Evolutionary conservation across 1,140 invertebrate genomes (phyloP), one percentile per base, ranked within the genome.

Genomic region (Mizuhopecten yessoensis): DNA sequence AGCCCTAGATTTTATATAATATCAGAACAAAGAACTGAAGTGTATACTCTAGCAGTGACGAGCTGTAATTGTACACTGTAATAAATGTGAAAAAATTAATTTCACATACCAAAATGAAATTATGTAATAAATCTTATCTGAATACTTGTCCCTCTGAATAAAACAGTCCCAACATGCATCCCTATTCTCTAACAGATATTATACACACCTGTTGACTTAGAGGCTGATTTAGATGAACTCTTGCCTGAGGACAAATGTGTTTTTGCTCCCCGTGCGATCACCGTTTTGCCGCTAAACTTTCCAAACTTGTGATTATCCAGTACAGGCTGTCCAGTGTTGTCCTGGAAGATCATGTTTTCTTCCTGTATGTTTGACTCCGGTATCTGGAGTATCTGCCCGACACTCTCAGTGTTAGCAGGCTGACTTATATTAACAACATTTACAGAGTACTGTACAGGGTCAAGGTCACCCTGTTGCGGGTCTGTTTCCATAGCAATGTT

Each of bases 361-460:
- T 75, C 57, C 42, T 45, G 9, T 7, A 45, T 20, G 17, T 29
- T 75, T n/a, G 57, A 29, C 5, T 75, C n/a, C 5, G 57, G 57
- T 75, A 75, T 75, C 57, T 75, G 57, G 5, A 75, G 23, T 29
- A 75, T 29, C n/a, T 75, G 57, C 29, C 57, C 11, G 5, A 75
- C 57, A 7, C 57, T n/a, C 5, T 75, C 57, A 75, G 57, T 1
- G n/a, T 75, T 75, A n/a, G 57, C n/a, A 29, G 57, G 29, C 57
- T 75, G 57, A 9, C 5, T 75, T 5, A 75, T 75, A 11, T 75
- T 75, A 0, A 75, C 57, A 75, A 75, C 57, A 75, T 75, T 75
- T n/a, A 75, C 57, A n/a, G 57, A 75, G n/a, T 75, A 75, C 9
- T 75, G 57, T n/a, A 75, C 57, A 75, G 57, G n/a, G 57, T 75